Evolutionary conservation across 2,113 vertebrate genomes (phyloP), one percentile per base, ranked within the genome.

Genomic region (Sander lucioperca): DNA sequence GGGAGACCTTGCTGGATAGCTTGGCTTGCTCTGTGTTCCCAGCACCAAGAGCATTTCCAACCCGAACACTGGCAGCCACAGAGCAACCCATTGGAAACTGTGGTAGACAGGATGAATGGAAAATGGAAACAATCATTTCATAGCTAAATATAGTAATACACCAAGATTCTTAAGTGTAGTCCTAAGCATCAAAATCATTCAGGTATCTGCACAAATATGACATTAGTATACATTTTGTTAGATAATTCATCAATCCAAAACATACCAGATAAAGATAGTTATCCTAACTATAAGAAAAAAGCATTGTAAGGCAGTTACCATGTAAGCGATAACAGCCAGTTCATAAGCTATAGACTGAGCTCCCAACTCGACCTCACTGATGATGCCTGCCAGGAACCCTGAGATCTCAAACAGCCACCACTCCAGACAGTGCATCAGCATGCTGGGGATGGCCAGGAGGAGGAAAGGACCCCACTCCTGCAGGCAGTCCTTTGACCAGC

Each of bases 381-480:
- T 94, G 70, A 96, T 65, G 12, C 97, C 97, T 83, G 96, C 92
- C 65, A 98, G 94, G 90, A 97, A 97, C 50, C 94, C 96, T 25
- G 96, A 96, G 0, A 97, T 93, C 82, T 98, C 97, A 71, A 96
- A 98, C 16, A 96, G 94, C 97, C 97, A 98, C 96, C 96, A 97
- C 77, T 97, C 96, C 13, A 96, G 95, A 67, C 97, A 98, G 43
- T 94, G 30, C 97, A 97, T 98, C 50, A 98, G 76, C 97, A 98
- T 97, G 83, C 97, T 95, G 6, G 97, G 96, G 23, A 98, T 5
- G 0, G 96, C 97, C 88, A 97, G 93, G 3, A 19, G 67, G 77
- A 95, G 80, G 65, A 97, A 98, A 33, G 94, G 58, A 3, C 94
- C 95, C 97, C 97, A 97, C 23, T 97, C 96, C 80, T 97, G 92